These are phyloP conservation scores for Agrotis puta DNA, from an alignment of 2,888 invertebrate species.

Conservation along the genomic window DNA sequence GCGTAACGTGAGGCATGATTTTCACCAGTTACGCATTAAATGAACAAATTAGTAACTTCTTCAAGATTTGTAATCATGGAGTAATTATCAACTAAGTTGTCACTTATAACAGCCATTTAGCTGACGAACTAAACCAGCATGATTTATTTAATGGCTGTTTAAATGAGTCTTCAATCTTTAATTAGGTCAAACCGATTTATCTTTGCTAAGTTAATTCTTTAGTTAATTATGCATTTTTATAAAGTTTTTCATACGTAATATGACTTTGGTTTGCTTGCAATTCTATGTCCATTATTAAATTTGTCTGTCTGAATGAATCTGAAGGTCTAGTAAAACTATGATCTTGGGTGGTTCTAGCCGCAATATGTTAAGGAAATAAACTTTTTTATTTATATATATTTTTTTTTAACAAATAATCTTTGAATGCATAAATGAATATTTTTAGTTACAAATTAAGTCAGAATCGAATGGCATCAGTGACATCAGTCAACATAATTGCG, in stretches of 20 bases:
- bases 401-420: too few species aligned
- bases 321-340: background rate
- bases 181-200: background rate
- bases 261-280: constrained; percentile 9
- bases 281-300: background rate
- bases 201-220: constrained; percentile 1
- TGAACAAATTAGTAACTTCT: background rate
- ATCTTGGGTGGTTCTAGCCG: too few species aligned
- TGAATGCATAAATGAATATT: background rate
- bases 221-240: constrained; percentile 36
- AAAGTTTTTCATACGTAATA: constrained; percentile 13
- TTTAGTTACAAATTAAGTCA: too few species aligned
- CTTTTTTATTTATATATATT: too few species aligned
- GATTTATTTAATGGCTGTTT: background rate
- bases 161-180: background rate
- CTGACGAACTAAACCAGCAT: background rate
- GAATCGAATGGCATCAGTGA: constrained; percentile 29
- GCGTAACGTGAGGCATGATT: background rate
- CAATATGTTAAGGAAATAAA: too few species aligned
- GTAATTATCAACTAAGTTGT: background rate
- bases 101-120: background rate
- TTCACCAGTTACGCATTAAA: background rate
- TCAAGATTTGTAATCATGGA: background rate
- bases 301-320: too few species aligned
- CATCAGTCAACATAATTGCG: constrained; percentile 19